phyloP scores from a whole-genome alignment of 2,113 vertebrate species.

The Daubentonia madagascariensis region DNA sequence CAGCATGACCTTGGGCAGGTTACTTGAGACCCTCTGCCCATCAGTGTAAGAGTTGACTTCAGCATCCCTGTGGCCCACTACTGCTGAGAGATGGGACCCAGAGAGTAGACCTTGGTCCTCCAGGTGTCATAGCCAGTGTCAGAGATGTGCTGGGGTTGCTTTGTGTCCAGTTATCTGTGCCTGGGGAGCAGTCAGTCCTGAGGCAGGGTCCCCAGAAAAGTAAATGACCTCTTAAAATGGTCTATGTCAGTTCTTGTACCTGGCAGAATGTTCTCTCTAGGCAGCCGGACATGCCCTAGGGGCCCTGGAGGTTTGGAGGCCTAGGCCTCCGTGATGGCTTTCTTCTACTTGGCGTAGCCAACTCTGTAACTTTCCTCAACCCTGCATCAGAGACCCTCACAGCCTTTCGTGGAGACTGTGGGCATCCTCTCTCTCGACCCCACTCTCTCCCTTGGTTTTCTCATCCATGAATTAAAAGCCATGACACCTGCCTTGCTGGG shows the following conservation, averaged over 20 bases:
- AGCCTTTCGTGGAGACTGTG: fast-evolving
- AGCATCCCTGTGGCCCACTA: neutral
- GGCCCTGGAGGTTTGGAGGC: neutral
- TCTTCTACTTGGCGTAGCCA: neutral
- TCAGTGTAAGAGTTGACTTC: fast-evolving
- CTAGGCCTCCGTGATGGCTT: neutral
- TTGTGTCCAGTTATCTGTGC: neutral
- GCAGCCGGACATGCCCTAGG: neutral
- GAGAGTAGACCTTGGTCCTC: fast-evolving
- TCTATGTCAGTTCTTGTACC: too few relatives aligned
- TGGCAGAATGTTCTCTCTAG: neutral
- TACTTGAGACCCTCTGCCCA: neutral
- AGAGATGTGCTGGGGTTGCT: neutral
- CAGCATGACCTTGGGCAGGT: neutral
- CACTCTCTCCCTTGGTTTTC: neutral
- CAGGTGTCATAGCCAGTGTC: neutral
- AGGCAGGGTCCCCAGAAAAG: neutral
- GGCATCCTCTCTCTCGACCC: neutral
- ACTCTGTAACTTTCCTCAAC: neutral
- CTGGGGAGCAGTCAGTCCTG: neutral
- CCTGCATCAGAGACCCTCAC: neutral
- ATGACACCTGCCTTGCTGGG: fast-evolving
- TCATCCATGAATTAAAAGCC: neutral
- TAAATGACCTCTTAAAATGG: neutral
- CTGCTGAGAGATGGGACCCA: neutral